Evolutionary conservation across 2,797 vertebrate species (phyloP), one percentile per base, ranked within the genome.

Genomic region (Poecilia gillii): DNA sequence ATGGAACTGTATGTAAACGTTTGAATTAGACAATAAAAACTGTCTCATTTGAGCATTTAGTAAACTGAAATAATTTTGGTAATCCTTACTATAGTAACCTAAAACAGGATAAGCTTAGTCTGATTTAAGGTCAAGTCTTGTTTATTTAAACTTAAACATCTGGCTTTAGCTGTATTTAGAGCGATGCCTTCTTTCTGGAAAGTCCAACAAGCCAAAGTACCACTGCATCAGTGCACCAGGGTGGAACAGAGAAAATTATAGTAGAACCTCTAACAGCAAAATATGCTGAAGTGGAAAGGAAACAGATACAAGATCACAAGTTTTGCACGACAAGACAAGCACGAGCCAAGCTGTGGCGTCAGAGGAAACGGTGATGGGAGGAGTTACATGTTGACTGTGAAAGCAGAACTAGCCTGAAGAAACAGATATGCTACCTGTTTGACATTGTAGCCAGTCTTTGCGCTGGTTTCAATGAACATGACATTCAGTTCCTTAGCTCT

Each of bases 381-480:
- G 47, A 46, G 80, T 83, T 45, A 81, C 81, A 85, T 62, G 75
- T 39, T 78, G 73, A 89, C 41, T 80, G 13, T 71, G 79, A 84
- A 73, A 86, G 84, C 84, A 89, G 78, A 72, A 85, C 85, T 78
- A 90, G 91, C 87, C 89, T 75, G 77, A 81, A 84, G 81, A 89
- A 90, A 89, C 87, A 62, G 79, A 84, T 81, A 93, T 73, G 89
- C 93, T 97, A 98, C 97, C 97, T 98, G 97, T 96, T 98, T 98
- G 87, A 98, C 97, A 94, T 98, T 98, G 96, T 98, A 98, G 89
- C 97, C 97, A 95, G 97, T 98, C 96, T 98, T 98, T 92, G 97
- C 97, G 92, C 97, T 98, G 95, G 97, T 98, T 96, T 98, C 97
- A 95, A 98, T 98, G 93, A 98, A 98, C 97, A 98, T 98, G 96